Percentiles rank a stretch among this genome's conserved stretches.
Evolutionary conservation across 1,140 invertebrate genomes (phyloP).

Genomic region (Stegodyphus dumicola): DNA sequence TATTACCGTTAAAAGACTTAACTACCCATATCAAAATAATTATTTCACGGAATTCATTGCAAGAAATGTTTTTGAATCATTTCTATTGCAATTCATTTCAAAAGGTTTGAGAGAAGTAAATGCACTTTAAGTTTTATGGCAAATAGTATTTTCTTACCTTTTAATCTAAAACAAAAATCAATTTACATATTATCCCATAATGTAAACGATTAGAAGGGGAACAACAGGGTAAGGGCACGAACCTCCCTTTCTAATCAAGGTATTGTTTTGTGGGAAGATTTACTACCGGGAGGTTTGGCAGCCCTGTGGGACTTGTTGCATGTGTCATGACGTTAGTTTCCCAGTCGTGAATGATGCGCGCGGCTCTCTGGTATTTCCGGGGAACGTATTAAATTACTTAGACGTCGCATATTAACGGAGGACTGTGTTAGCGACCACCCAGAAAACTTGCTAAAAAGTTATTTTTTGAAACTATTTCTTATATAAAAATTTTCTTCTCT

Average conservation of each 20-base stretch:
- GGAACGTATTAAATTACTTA: conserved; percentile 59
- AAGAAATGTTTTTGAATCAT: background rate
- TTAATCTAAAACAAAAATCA: conserved; percentile 29
- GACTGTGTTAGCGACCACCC: conserved; percentile 24
- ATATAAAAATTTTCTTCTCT: no score
- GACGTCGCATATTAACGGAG: conserved; percentile 29
- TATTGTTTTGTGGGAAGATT: conserved; percentile 59
- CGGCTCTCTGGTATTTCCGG: conserved; percentile 40
- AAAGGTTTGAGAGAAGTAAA: background rate
- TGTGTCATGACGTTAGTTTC: conserved; percentile 46
- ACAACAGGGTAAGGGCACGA: conserved; percentile 31
- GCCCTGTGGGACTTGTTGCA: conserved; percentile 59
- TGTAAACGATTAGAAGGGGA: conserved; percentile 28
- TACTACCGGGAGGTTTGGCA: conserved; percentile 36
- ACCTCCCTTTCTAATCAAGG: conserved; percentile 57
- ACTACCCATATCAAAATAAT: no score
- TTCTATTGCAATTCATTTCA: background rate
- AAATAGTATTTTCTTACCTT: no score
- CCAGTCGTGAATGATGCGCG: conserved; percentile 37
- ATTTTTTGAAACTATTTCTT: no score
- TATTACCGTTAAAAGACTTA: no score
- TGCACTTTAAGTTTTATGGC: background rate
- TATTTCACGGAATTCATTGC: no score
- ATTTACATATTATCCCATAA: conserved; percentile 56
- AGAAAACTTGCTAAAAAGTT: background rate